Base-by-base conservation (phyloP, 2,113 vertebrate species). In the Gorsachius goisagi region DNA sequence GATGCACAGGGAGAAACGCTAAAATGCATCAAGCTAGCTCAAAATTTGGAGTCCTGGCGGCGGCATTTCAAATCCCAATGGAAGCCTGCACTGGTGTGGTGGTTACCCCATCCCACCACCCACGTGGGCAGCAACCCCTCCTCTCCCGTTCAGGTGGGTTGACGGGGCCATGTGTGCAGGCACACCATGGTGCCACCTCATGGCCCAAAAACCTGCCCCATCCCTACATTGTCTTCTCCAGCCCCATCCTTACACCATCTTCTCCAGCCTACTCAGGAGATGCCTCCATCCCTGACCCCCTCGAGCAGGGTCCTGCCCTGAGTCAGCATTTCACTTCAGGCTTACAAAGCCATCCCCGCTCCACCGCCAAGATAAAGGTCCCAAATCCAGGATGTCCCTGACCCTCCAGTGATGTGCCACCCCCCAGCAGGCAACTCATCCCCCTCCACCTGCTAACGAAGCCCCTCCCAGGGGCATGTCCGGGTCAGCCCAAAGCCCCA, bases 51-150 rank as follows among this genome's bases (percentile, higher is more conserved):
- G 22, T 2, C 37, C 72, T 2, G 5, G 23, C 1, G 4, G 6
- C 0, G 8, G 16, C 11, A 0, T 53, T 20, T 35, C 30, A 17
- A 35, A 55, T 16, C 10, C 15, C 0, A 0, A 11, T 10, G 32
- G 81, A 55, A 50, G 10, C 27, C n/a, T 39, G 21, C 0, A 1
- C 19, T 52, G 67, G 39, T 0, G 0, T 28, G 21, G 72, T 30
- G 27, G 3, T 0, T 22, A 26, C 35, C 19, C 18, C 44, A 63
- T 18, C 11, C 19, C 50, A 12, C 24, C 49, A 16, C 20, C 28
- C 17, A 15, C 1, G 15, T 0, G 1, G 11, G 21, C 45, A 63
- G 27, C 23, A 68, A 30, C 18, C n/a, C 24, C 37, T 81, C 5
- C 37, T 30, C 17, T 76, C 16, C 60, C 0, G 0, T 13, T 3